Percentiles rank a stretch among this genome's conserved stretches.
phyloP scores from a whole-genome alignment of 1,140 invertebrate genomes.

The Formica exsecta region DNA sequence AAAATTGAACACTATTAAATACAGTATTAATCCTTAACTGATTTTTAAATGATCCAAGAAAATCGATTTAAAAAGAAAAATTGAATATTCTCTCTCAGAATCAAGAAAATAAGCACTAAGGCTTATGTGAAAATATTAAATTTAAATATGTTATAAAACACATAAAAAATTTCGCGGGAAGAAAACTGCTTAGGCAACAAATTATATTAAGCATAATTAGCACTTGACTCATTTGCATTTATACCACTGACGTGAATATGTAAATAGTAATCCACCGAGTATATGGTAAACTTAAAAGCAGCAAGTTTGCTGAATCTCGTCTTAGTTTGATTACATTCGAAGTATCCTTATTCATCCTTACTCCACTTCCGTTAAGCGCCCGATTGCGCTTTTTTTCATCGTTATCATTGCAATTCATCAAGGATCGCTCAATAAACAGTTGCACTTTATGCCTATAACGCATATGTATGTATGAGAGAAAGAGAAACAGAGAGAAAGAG shows the following conservation, averaged over 20 bases:
- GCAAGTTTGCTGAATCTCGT: not conserved
- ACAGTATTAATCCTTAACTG: not conserved
- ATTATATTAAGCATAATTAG: not conserved
- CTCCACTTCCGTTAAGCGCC: not conserved
- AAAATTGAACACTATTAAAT: not conserved
- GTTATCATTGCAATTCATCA: conserved; percentile 32
- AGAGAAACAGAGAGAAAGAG: not conserved
- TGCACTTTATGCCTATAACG: not conserved
- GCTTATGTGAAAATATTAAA: not conserved
- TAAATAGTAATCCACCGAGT: conserved; percentile 19
- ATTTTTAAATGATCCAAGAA: not conserved
- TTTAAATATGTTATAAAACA: not conserved
- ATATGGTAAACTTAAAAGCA: not conserved
- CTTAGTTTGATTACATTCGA: not conserved
- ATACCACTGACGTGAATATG: not conserved
- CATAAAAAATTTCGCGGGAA: not conserved
- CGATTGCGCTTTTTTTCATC: not conserved
- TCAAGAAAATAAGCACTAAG: not conserved
- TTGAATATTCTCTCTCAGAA: not conserved
- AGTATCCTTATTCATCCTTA: not conserved
- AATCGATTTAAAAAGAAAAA: not conserved
- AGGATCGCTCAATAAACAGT: not conserved
- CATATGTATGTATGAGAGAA: not conserved
- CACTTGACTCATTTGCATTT: not conserved
- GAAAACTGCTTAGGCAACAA: not conserved